Conservation (phyloP, 1,140 invertebrate genomes). For the Schlechtendalia chinensis region DNA sequence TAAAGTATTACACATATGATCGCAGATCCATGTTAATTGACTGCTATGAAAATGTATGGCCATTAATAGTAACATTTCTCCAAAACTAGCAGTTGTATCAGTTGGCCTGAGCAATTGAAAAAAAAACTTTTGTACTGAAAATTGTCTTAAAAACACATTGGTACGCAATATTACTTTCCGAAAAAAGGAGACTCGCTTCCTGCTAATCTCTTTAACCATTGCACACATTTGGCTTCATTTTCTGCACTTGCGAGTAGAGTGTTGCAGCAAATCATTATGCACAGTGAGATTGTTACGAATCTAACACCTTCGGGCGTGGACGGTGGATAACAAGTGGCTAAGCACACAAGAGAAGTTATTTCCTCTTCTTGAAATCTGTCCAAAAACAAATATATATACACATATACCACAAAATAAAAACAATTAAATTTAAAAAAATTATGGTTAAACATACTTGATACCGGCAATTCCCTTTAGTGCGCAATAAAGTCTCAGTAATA, state of each 20-base stretch:
- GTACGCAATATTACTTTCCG: constrained; percentile 45
- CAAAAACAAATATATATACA: constrained; percentile 50
- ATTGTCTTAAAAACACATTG: no score
- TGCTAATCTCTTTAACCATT: constrained; percentile 88
- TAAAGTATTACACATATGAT: constrained; percentile 88
- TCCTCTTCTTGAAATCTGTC: constrained; percentile 88
- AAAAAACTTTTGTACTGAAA: not conserved
- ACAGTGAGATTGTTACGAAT: constrained; percentile 89
- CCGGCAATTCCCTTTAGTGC: constrained; percentile 88
- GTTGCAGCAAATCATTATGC: constrained; percentile 92
- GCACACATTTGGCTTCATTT: constrained; percentile 84
- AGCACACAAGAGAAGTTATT: constrained; percentile 74
- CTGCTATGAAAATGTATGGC: constrained; percentile 96
- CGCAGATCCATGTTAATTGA: constrained; percentile 86
- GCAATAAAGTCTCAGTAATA: constrained; percentile 82
- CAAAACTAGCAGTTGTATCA: constrained; percentile 80
- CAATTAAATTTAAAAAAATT: not conserved
- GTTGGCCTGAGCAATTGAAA: constrained; percentile 63
- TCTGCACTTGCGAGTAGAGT: constrained; percentile 73
- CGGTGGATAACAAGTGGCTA: constrained; percentile 87
- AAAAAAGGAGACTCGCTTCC: constrained; percentile 50
- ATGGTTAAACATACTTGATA: constrained; percentile 68
- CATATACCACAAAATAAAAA: not conserved
- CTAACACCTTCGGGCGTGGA: constrained; percentile 83
- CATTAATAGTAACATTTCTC: constrained; percentile 94